Conservation (phyloP, 2,797 vertebrate genomes). For the Falco novaeseelandiae region DNA sequence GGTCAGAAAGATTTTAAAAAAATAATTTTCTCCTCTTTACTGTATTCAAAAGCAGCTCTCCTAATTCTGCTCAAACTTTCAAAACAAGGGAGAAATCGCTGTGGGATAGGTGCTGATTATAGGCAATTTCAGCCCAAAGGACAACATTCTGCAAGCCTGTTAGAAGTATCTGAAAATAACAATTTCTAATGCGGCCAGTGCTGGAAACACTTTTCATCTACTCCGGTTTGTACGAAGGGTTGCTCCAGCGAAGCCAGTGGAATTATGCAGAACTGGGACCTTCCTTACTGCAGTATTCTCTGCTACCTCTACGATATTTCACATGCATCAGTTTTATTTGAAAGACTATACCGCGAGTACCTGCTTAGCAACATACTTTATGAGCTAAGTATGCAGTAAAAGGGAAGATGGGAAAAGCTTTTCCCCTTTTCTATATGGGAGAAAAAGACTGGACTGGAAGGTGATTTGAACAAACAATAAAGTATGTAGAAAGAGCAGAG, state of each 20-base stretch:
- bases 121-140: conserved; percentile 8
- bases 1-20: conserved; percentile 19
- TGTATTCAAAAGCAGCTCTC: neutral
- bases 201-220: neutral
- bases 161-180: neutral
- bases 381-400: neutral
- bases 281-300: neutral
- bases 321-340: neutral
- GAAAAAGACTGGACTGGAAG: neutral
- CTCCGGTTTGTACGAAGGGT: neutral
- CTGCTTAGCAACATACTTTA: neutral
- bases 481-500: conserved; percentile 22
- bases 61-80: conserved; percentile 9
- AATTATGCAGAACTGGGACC: neutral
- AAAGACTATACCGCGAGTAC: neutral
- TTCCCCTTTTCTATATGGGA: neutral
- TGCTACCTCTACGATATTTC: neutral
- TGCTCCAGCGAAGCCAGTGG: neutral
- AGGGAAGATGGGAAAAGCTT: neutral
- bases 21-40: neutral
- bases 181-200: neutral
- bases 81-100: conserved; percentile 12
- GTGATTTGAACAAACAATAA: conserved; percentile 13
- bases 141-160: neutral
- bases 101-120: neutral